Base-by-base conservation (phyloP, 2,113 vertebrate species). In the Cyphomyrus discorhynchus region DNA sequence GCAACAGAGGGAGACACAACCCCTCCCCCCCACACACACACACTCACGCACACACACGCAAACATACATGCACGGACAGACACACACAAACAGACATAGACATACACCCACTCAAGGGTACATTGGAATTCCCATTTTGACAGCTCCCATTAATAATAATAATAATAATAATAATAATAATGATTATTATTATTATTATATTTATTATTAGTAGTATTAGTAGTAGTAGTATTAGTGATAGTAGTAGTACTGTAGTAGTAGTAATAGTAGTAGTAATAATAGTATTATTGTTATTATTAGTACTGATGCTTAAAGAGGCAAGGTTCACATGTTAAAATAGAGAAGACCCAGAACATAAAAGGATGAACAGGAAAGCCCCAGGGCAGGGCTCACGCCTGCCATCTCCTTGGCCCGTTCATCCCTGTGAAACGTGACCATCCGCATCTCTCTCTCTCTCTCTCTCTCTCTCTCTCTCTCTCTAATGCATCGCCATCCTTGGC, bases 401-500 rank as follows among this genome's bases (percentile, higher is more conserved):
- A 62, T 27, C 24, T 70, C 56, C 45, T 74, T 49, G 58, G 19
- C 27, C 87, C 19, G 19, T 85, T 58, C 50, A 27, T 49, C 77
- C 17, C 52, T 45, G 47, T 70, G 45, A 39, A 89, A 66, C 45
- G 15, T 19, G n/a, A 53, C 53, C 31, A 27, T 86, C 47, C 74
- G 27, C 77, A 31, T 31, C 62, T 13, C 10, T 70, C 27, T 70
- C n/a, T 62, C 19, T 50, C 49, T 50, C 52, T 53, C 15, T n/a
- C 58, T 66, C 58, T 27, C 47, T 52, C 42, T 70, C 84, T 89
- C 84, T 86, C 45, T 86, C 85, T 90, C 50, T 52, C 84, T 86
- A 86, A 90, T 90, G 77, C 50, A 80, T 90, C 62, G 24, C 85
- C 35, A 39, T 35, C 27, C 89, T 80, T 87, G 62, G 39, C 89